A percentile compares a stretch with the other conserved stretches of the same genome.
These are phyloP conservation scores for Camelus bactrianus DNA, from an alignment of 2,113 vertebrate genomes.

Conservation along the genomic window DNA sequence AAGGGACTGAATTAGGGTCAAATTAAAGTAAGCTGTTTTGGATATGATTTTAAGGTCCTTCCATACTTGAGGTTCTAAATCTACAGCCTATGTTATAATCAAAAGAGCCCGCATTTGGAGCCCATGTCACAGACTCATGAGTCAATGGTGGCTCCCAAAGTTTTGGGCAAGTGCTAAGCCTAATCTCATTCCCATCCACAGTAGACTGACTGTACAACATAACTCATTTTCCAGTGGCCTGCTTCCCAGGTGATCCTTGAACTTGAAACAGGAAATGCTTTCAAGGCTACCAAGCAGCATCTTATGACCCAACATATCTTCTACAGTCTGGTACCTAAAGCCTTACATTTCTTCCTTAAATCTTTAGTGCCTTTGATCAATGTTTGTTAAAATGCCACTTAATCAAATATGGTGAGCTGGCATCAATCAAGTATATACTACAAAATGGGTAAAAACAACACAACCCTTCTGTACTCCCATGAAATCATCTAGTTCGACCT, in stretches of 20 bases:
- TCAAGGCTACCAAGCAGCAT: neutral
- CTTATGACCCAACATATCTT: neutral
- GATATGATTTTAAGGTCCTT: neutral
- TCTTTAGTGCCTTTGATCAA: neutral
- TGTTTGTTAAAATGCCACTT: neutral
- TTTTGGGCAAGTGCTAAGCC: neutral
- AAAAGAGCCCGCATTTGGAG: neutral
- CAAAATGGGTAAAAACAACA: neutral
- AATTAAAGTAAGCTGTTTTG: neutral
- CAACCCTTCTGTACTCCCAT: neutral
- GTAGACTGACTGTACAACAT: neutral
- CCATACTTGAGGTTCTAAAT: neutral
- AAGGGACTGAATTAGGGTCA: neutral
- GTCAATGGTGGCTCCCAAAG: neutral
- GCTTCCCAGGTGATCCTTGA: neutral
- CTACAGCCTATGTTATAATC: neutral
- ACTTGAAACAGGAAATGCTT: neutral
- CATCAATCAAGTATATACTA: neutral
- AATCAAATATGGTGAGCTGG: neutral
- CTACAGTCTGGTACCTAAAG: neutral
- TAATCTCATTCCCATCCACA: neutral
- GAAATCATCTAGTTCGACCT: neutral
- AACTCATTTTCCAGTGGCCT: neutral
- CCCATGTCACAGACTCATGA: neutral
- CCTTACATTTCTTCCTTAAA: neutral